These are phyloP conservation scores for Orchesella flavescens DNA, from an alignment of 2,888 invertebrate genomes.

Conservation along the genomic window DNA sequence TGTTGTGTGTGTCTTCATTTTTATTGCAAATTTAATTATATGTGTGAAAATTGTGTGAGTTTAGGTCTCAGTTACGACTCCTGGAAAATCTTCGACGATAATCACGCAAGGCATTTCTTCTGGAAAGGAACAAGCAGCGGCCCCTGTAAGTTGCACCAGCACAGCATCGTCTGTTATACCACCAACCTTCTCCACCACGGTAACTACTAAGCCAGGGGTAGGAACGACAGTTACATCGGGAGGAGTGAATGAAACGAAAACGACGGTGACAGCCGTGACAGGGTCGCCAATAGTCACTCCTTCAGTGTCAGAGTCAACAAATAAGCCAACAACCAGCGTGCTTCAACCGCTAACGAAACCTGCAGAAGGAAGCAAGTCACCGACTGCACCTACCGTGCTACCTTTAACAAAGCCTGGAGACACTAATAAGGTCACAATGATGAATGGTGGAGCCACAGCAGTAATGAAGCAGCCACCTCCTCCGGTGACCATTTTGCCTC, in stretches of 20 bases:
- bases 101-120: background rate
- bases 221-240: too few species aligned
- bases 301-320: background rate
- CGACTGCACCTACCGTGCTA: too few species aligned
- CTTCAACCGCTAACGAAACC: background rate
- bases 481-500: constrained; percentile 48
- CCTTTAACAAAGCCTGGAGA: constrained; percentile 17
- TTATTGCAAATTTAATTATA: too few species aligned
- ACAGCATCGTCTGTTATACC: background rate
- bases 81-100: background rate
- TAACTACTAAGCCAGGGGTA: too few species aligned
- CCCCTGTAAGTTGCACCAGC: background rate
- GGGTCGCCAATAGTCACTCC: background rate
- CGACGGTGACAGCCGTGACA: background rate
- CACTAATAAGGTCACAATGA: background rate
- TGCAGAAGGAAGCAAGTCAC: too few species aligned
- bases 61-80: constrained; percentile 10
- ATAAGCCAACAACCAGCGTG: background rate
- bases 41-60: background rate
- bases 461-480: constrained; percentile 49
- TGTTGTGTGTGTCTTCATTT: background rate
- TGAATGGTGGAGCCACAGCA: constrained; percentile 33
- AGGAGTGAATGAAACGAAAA: background rate
- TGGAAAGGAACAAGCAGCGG: background rate
- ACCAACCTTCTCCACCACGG: background rate